Evolutionary conservation across 2,797 vertebrate genomes (phyloP).

Genomic region (Gadopsis bispinosus): DNA sequence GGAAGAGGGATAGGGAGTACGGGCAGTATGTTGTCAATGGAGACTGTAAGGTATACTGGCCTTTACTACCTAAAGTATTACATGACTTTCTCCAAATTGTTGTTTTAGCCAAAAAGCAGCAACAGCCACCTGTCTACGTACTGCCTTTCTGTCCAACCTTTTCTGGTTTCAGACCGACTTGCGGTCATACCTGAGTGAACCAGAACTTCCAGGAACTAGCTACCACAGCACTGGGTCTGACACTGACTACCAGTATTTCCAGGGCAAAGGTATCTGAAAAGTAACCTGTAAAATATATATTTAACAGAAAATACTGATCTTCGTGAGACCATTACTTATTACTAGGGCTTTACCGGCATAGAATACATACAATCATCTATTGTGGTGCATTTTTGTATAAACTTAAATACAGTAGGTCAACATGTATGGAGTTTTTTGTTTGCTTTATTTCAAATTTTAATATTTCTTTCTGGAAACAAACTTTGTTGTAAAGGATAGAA

Average conservation of each 20-base stretch:
- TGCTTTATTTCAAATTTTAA: neutral
- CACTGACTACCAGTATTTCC: conserved; percentile 88
- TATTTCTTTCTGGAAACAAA: neutral
- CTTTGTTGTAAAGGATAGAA: neutral
- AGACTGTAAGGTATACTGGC: conserved; percentile 79
- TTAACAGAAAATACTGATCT: neutral
- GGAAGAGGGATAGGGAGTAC: conserved; percentile 92
- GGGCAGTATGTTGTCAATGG: conserved; percentile 89
- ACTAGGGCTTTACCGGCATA: neutral
- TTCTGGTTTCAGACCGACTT: conserved; percentile 86
- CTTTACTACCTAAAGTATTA: neutral
- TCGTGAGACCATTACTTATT: neutral
- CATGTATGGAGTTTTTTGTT: neutral
- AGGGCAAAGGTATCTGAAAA: conserved; percentile 85
- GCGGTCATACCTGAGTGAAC: conserved; percentile 93
- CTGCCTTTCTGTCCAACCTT: neutral
- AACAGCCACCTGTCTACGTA: neutral
- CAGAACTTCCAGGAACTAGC: conserved; percentile 88
- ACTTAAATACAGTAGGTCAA: neutral
- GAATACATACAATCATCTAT: neutral
- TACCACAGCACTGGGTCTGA: conserved; percentile 78
- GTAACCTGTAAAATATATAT: neutral
- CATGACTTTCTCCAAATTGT: too few relatives aligned
- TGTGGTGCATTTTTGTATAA: neutral
- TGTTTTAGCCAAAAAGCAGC: too few relatives aligned